Conservation (phyloP, 2,113 vertebrate genomes). For the Mellivora capensis region DNA sequence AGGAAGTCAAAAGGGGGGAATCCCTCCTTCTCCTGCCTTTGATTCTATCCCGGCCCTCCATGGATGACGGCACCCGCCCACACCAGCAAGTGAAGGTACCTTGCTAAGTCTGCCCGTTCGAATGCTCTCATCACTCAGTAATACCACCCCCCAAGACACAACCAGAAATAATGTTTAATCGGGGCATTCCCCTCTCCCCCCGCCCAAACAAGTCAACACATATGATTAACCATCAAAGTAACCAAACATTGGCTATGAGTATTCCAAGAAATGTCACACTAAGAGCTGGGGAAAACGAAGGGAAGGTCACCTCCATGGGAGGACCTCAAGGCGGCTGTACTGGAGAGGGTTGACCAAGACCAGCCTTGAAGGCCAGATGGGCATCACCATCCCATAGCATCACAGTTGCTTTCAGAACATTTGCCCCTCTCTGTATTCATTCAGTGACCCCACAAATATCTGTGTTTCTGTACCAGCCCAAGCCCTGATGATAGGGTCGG, state of each 20-base stretch:
- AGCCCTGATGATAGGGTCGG: too few species aligned
- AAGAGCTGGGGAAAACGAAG: neutral
- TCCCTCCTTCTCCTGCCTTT: neutral
- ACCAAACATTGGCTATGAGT: neutral
- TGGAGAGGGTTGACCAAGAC: neutral
- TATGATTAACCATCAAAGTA: neutral
- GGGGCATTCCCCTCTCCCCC: too few species aligned
- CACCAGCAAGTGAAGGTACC: neutral
- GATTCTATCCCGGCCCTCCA: neutral
- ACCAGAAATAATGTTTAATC: neutral
- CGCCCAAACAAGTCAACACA: neutral
- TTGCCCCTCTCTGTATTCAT: neutral
- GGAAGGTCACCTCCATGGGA: too few species aligned
- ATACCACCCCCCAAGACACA: neutral
- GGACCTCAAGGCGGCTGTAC: neutral
- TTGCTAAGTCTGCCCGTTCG: fast-evolving
- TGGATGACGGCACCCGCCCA: too few species aligned
- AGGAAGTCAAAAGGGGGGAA: neutral
- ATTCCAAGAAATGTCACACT: neutral
- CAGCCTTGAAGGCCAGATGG: neutral
- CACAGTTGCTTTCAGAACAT: fast-evolving
- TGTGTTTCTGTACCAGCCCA: neutral
- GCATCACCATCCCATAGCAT: neutral
- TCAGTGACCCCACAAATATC: neutral
- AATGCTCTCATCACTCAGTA: neutral